These are phyloP conservation scores for Sinocyclocheilus rhinocerous DNA, from an alignment of 2,113 vertebrate genomes.

Conservation along the genomic window DNA sequence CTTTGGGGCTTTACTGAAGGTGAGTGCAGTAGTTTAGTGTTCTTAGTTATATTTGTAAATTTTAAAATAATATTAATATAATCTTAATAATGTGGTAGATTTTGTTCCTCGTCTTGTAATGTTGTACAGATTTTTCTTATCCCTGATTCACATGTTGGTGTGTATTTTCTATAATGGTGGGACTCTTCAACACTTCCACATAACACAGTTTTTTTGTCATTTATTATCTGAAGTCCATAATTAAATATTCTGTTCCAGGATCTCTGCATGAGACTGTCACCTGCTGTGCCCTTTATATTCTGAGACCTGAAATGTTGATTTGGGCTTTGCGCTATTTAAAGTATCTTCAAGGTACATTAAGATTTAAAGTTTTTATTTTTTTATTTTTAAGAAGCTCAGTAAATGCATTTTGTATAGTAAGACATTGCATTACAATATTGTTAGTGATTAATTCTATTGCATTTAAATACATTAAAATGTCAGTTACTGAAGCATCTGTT, in stretches of 20 bases:
- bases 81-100: too few species aligned
- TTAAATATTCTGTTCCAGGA: conserved; percentile 6
- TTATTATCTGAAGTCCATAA: too few species aligned
- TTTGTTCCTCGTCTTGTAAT: too few species aligned
- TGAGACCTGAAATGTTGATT: background rate
- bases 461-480: background rate
- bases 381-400: background rate
- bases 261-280: background rate
- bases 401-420: background rate
- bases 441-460: background rate
- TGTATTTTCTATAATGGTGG: background rate
- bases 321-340: conserved; percentile 3
- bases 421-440: background rate
- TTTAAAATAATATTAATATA: too few species aligned
- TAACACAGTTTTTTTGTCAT: too few species aligned
- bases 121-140: too few species aligned
- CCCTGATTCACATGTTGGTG: too few species aligned
- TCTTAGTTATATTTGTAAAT: too few species aligned
- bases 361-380: background rate
- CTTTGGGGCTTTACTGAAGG: background rate
- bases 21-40: background rate
- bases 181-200: too few species aligned
- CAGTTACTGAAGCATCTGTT: background rate
- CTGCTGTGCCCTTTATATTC: conserved; percentile 12
- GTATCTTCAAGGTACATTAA: background rate